Base-by-base conservation (phyloP, 2,888 invertebrate species). In the Callyntrura sp. region DNA sequence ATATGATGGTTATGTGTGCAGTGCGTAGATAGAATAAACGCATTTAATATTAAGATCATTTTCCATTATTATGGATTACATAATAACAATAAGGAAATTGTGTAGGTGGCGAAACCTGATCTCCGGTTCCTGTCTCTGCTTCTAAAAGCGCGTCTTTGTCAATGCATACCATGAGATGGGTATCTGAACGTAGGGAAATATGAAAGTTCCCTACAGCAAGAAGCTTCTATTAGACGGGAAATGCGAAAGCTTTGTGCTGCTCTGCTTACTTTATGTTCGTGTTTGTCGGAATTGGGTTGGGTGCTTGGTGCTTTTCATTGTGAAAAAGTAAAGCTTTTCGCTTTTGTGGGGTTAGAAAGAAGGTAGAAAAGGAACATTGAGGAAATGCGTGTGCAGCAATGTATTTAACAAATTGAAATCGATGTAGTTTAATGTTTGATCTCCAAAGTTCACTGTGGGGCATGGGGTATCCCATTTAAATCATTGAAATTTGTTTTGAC, bases 91-190 rank as follows among this genome's bases (percentile, higher is more conserved):
- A 28, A 28, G 11, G 76, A 76, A 45, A 76, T 76, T 51, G 76
- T 76, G 76, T 76, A 76, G 76, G 76, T 76, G 76, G 76, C 48
- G 76, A 48, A 76, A 76, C 76, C 45, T 76, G 76, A 76, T 76
- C 76, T 76, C 48, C 48, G 76, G 76, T 76, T 48, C 48, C 48
- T 43, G 73, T 73, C 48, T 73, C 1, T 73, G 3, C 9, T n/a
- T 60, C 17, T 60, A 11, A 3, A 2, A 35, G 23, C 14, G 25
- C 25, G 9, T 25, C 11, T 43, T 17, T 70, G 28, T 68, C 28
- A 68, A 28, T 70, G 35, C 11, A 70, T 68, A 62, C 62, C 2
- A 14, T 65, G 65, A 9, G 25, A 6, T n/a, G n/a, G n/a, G n/a
- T n/a, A n/a, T n/a, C n/a, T n/a, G n/a, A n/a, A n/a, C n/a, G n/a